Base-by-base conservation (phyloP, 2,113 vertebrate species). In the Ancistrus triradiatus region DNA sequence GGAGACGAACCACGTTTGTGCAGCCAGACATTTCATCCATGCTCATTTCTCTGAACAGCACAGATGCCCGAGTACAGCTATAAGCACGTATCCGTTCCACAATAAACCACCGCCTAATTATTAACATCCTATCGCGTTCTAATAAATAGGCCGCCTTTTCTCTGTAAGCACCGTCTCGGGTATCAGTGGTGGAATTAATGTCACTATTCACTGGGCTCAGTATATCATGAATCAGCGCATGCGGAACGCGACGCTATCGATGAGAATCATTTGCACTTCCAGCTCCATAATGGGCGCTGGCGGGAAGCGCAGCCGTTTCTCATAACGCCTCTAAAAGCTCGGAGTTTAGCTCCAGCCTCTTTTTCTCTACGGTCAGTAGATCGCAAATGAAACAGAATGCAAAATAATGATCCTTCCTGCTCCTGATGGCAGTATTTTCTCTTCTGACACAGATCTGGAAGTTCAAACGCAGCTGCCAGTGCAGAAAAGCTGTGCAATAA, bases 61-160 rank as follows among this genome's bases (percentile, higher is more conserved):
- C 35, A 11, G 14, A 37, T 8, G 9, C 35, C 9, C 35, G 7
- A 37, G 35, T 11, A 37, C 13, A 14, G 5, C 14, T 14, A n/a
- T 7, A 13, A 4, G 1, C n/a, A 53, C 64, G 46, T 28, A 7
- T 37, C 74, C 3, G 50, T 79, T n/a, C 69, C 70, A 78, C 65
- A 68, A 76, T 19, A 55, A 63, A 78, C 58, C 57, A 15, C 19
- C 11, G 60, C 74, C 47, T 49, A 18, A n/a, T 47, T 68, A 77
- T 75, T 80, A 70, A 59, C 68, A 53, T 51, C 69, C 76, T 60
- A 66, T 75, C 67, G 73, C 42, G 65, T 43, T 70, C 70, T 42
- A 75, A 74, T 76, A 69, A 69, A 69, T 74, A 82, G 68, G 43
- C 59, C 10, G 14, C 69, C 65, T 63, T 70, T 53, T 76, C 78